Percentiles rank a stretch among this genome's conserved stretches.
phyloP scores from a whole-genome alignment of 2,888 invertebrate genomes.

The Drosophila infuscata region DNA sequence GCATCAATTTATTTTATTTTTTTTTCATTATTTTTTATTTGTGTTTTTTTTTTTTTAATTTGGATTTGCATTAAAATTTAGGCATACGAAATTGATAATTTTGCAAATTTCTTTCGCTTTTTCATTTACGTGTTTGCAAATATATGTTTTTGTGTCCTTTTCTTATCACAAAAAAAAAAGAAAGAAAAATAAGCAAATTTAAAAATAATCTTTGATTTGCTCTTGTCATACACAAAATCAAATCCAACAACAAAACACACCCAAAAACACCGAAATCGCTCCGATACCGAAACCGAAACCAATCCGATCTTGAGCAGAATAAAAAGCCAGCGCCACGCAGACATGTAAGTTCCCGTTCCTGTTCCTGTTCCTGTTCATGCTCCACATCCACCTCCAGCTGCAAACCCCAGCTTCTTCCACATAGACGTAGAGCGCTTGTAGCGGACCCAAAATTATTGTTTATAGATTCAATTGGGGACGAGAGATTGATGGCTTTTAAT shows the following conservation, averaged over 20 bases:
- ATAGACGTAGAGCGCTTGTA: constrained; percentile 4
- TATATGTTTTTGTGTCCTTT: constrained; percentile 20
- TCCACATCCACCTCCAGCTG: background rate
- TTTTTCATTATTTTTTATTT: background rate
- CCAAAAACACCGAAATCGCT: constrained; percentile 25
- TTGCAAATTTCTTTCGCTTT: background rate
- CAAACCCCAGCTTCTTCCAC: constrained; percentile 2
- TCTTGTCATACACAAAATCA: constrained; percentile 49
- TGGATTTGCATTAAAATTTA: background rate
- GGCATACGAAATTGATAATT: background rate
- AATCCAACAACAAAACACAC: constrained; percentile 44
- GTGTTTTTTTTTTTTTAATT: background rate
- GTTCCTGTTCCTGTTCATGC: constrained; percentile 2
- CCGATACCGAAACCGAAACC: constrained; percentile 12
- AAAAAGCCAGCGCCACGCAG: constrained; percentile 80
- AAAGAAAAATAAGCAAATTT: background rate
- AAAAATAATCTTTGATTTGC: constrained; percentile 61
- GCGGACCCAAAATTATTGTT: constrained; percentile 3
- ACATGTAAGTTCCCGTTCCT: constrained; percentile 80
- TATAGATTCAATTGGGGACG: background rate
- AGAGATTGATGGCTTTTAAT: background rate
- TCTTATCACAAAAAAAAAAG: constrained; percentile 11
- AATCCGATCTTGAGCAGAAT: constrained; percentile 49
- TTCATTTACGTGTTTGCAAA: constrained; percentile 7
- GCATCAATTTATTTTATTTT: background rate